Conservation (phyloP, 2,797 vertebrate genomes). For the Carcharodon carcharias region DNA sequence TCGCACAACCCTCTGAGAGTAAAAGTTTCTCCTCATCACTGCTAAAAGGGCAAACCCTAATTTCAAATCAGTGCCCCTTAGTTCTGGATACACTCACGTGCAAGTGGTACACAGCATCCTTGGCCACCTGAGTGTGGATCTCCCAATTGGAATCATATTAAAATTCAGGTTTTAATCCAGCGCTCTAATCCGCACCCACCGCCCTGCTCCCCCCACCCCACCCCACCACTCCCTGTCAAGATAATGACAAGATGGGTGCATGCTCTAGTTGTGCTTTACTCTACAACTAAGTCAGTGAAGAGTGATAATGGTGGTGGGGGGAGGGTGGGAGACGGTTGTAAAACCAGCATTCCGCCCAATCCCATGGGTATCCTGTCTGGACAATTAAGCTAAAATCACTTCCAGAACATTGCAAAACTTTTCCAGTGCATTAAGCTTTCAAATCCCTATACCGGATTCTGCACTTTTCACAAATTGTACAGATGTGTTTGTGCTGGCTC, state of each 20-base stretch:
- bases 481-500: not conserved
- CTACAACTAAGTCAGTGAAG: not conserved
- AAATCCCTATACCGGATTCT: not conserved
- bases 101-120: too few species aligned
- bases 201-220: too few species aligned
- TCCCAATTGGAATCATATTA: not conserved
- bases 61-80: too few species aligned
- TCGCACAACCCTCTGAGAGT: too few species aligned
- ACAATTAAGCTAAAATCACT: not conserved
- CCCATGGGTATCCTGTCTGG: not conserved
- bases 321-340: not conserved
- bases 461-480: not conserved
- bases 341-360: not conserved
- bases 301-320: not conserved
- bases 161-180: not conserved
- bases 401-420: not conserved
- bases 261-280: not conserved
- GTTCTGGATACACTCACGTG: too few species aligned
- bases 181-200: too few species aligned
- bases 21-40: too few species aligned
- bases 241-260: not conserved
- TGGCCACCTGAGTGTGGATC: not conserved
- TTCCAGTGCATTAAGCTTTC: not conserved
- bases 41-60: too few species aligned
- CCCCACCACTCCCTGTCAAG: not conserved